Conservation (phyloP, 2,888 invertebrate genomes). For the Abrostola triplasia region DNA sequence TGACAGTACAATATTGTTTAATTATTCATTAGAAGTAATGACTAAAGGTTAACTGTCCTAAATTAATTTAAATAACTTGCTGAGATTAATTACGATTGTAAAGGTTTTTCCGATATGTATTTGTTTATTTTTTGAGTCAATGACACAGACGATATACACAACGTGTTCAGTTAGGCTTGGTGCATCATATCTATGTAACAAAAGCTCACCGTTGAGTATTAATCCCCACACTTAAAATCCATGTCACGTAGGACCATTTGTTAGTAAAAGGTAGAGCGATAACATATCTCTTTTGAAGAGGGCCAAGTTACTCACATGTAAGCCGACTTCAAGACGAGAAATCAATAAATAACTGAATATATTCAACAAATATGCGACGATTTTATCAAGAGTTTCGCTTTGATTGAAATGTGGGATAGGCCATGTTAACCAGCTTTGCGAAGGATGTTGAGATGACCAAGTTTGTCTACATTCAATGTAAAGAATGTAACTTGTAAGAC, state of each 20-base stretch:
- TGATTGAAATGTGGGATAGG: not conserved
- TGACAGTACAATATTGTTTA: not conserved
- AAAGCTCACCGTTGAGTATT: not conserved
- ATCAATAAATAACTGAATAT: no score
- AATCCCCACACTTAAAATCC: not conserved
- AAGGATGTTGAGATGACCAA: slow-evolving; percentile 9
- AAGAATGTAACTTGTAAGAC: slow-evolving; percentile 18
- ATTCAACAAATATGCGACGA: no score
- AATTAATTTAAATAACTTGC: no score
- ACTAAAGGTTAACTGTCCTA: not conserved
- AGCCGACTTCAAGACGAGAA: no score
- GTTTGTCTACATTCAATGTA: slow-evolving; percentile 4
- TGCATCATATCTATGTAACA: no score
- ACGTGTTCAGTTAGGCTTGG: not conserved
- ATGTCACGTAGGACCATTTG: not conserved
- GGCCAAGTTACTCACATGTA: not conserved
- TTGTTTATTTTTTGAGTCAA: not conserved
- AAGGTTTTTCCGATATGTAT: not conserved
- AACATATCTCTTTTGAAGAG: slow-evolving; percentile 1
- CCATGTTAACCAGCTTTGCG: slow-evolving; percentile 5
- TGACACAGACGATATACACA: not conserved
- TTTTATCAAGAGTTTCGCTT: no score
- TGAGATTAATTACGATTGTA: no score
- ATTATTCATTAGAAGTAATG: not conserved
- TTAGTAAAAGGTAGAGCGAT: not conserved